Conservation (phyloP, 2,888 invertebrate genomes). For the Bibio marci region DNA sequence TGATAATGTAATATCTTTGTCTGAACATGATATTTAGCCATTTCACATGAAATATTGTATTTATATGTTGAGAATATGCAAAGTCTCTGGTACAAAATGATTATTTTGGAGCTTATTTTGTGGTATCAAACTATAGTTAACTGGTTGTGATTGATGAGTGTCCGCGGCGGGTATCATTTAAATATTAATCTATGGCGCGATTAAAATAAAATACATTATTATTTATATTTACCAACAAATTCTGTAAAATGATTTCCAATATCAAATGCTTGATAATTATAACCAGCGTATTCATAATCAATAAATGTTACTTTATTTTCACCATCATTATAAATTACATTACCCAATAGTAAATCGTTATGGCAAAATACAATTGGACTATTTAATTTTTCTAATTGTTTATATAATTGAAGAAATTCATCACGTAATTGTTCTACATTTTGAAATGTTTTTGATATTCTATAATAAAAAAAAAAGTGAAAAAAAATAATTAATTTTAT, state of each 20-base stretch:
- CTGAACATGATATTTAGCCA: too few species aligned
- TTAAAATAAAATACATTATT: slow-evolving; percentile 4
- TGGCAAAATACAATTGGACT: slow-evolving; percentile 87
- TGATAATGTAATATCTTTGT: too few species aligned
- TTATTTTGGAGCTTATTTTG: too few species aligned
- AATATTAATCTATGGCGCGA: neutral
- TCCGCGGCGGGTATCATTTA: too few species aligned
- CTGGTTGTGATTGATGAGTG: too few species aligned
- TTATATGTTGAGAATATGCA: too few species aligned
- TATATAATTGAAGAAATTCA: slow-evolving; percentile 50
- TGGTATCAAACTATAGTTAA: too few species aligned
- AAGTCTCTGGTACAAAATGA: too few species aligned
- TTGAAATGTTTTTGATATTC: slow-evolving; percentile 38
- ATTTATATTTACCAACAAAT: slow-evolving; percentile 58
- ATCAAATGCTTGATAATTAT: slow-evolving; percentile 90
- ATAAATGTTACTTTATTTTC: slow-evolving; percentile 68
- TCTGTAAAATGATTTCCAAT: slow-evolving; percentile 97
- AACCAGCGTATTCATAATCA: slow-evolving; percentile 91
- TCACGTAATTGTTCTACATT: slow-evolving; percentile 46
- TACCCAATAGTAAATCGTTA: slow-evolving; percentile 91
- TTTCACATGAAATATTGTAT: too few species aligned
- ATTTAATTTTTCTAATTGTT: slow-evolving; percentile 39
- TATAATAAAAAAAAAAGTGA: neutral
- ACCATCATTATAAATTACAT: slow-evolving; percentile 68
- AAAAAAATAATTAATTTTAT: too few species aligned